Evolutionary conservation across 2,888 invertebrate species (phyloP).

Genomic region (Yponomeuta sedellus): DNA sequence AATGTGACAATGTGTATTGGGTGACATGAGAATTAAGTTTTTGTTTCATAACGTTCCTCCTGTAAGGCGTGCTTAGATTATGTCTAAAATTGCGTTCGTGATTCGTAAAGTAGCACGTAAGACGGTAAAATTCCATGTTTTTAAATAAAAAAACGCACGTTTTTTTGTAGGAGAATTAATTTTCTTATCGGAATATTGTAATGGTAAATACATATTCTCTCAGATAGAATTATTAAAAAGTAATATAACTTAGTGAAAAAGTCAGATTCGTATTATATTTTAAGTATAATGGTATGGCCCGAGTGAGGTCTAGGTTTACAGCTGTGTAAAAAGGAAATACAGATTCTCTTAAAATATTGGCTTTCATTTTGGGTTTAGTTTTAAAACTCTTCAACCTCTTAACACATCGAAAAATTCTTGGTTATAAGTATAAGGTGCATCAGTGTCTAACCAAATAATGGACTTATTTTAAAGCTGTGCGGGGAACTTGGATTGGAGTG

Average conservation of each 20-base stretch:
- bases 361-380: slow-evolving; percentile 31
- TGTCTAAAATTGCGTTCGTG: slow-evolving; percentile 24
- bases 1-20: slow-evolving; percentile 9
- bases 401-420: too few relatives aligned
- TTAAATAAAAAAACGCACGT: slow-evolving; percentile 47
- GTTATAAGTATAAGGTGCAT: too few relatives aligned
- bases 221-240: slow-evolving; percentile 54
- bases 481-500: too few relatives aligned
- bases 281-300: slow-evolving; percentile 58
- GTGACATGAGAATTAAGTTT: neutral
- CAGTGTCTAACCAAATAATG: too few relatives aligned
- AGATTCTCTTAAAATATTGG: slow-evolving; percentile 51
- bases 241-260: slow-evolving; percentile 57
- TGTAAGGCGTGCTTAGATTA: slow-evolving; percentile 24
- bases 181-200: slow-evolving; percentile 28
- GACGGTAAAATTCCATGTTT: slow-evolving; percentile 50
- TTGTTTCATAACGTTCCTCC: slow-evolving; percentile 32
- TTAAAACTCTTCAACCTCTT: too few relatives aligned
- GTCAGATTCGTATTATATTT: slow-evolving; percentile 72
- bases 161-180: slow-evolving; percentile 39
- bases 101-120: slow-evolving; percentile 27
- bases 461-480: too few relatives aligned
- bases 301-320: slow-evolving; percentile 56
- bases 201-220: slow-evolving; percentile 39
- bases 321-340: slow-evolving; percentile 68